phyloP scores from a whole-genome alignment of 2,113 vertebrate species.

The Irena cyanogastra region DNA sequence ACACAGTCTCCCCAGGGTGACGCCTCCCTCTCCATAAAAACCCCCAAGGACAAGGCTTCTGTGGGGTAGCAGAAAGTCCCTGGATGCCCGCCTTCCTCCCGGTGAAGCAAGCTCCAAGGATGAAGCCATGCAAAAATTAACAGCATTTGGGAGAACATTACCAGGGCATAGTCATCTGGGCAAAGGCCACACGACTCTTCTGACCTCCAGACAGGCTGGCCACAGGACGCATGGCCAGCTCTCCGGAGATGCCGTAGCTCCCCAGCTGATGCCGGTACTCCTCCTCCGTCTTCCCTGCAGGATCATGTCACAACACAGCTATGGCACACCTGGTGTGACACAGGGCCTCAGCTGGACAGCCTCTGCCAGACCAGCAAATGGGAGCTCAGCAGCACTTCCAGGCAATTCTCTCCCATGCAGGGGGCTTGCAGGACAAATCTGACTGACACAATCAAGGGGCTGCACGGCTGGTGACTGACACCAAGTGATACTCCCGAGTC shows the following conservation, averaged over 20 bases:
- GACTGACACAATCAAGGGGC: not conserved
- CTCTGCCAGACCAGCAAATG: not conserved
- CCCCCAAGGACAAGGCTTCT: not conserved
- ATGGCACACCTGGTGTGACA: not conserved
- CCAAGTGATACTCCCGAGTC: not conserved
- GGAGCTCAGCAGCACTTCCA: not conserved
- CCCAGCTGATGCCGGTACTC: constrained; percentile 97
- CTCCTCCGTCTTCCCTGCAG: constrained; percentile 87
- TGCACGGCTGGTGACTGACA: not conserved
- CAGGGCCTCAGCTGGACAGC: not conserved
- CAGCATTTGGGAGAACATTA: constrained; percentile 60
- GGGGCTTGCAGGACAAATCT: not conserved
- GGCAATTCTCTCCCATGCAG: not conserved
- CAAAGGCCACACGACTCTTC: constrained; percentile 96
- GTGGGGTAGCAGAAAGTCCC: not conserved
- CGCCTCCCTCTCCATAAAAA: not conserved
- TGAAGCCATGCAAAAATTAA: not conserved
- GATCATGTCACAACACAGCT: not conserved
- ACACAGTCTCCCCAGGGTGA: not conserved
- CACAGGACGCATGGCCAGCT: constrained; percentile 88
- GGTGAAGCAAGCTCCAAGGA: not conserved
- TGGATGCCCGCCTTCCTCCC: not conserved
- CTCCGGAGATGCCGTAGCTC: constrained; percentile 90
- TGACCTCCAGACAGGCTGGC: constrained; percentile 95
- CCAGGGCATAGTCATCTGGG: constrained; percentile 98